These are phyloP conservation scores for Jaculus jaculus DNA, from an alignment of 2,113 vertebrate species.

Conservation along the genomic window DNA sequence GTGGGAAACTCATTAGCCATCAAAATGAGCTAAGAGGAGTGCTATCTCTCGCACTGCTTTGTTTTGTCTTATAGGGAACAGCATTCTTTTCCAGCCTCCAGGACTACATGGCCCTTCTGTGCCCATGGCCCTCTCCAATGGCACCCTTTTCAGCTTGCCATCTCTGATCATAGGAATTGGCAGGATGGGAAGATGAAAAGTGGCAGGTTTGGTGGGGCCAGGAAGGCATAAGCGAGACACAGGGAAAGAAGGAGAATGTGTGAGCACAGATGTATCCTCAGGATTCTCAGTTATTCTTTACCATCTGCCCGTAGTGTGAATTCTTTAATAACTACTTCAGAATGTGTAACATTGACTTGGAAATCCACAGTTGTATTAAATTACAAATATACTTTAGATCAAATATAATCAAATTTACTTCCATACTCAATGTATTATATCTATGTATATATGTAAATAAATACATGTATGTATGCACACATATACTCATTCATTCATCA, in stretches of 20 bases:
- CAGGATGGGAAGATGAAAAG: slow-evolving; percentile 72
- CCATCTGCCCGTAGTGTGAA: slow-evolving; percentile 80
- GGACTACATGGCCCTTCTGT: slow-evolving; percentile 54
- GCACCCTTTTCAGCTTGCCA: slow-evolving; percentile 65
- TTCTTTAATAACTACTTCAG: slow-evolving; percentile 80
- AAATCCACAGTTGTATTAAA: slow-evolving; percentile 80
- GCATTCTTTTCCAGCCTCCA: slow-evolving; percentile 5
- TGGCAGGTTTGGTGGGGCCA: slow-evolving; percentile 76
- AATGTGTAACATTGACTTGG: slow-evolving; percentile 79
- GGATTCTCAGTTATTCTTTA: slow-evolving; percentile 80
- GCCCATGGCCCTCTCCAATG: slow-evolving; percentile 65
- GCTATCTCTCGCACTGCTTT: slow-evolving; percentile 24
- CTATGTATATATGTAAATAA: slow-evolving; percentile 81
- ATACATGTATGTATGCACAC: slow-evolving; percentile 79
- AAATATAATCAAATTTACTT: slow-evolving; percentile 80
- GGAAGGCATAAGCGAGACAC: slow-evolving; percentile 75
- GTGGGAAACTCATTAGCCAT: slow-evolving; percentile 28
- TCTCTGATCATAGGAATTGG: slow-evolving; percentile 75
- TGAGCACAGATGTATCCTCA: slow-evolving; percentile 79
- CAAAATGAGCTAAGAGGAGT: not conserved
- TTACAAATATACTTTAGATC: slow-evolving; percentile 78
- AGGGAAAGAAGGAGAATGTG: slow-evolving; percentile 76
- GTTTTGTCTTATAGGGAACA: not conserved
- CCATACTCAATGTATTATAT: slow-evolving; percentile 78
- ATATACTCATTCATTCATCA: slow-evolving; percentile 78